Evolutionary conservation across 2,113 vertebrate species (phyloP), one percentile per base, ranked within the genome.

Genomic region (Oncorhynchus nerka): DNA sequence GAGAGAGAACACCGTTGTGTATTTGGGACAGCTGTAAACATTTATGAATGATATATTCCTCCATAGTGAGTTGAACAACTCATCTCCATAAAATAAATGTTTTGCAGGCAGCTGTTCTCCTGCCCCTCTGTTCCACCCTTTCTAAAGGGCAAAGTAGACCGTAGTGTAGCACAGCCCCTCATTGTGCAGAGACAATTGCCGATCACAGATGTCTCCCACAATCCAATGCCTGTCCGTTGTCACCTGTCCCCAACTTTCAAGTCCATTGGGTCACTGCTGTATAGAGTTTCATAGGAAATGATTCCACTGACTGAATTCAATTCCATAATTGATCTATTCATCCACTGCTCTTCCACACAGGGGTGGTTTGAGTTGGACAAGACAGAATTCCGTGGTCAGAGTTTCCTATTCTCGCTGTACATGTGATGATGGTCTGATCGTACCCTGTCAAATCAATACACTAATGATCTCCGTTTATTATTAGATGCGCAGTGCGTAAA

Each of bases 181-280:
- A 59, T 15, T 79, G 72, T 70, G 8, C 70, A 51, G 24, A 55
- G 12, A 32, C 45, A 69, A 51, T 39, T 69, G 55, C 16, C 48
- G 19, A 77, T 26, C 49, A 70, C 3, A 49, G 32, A 30, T 57
- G 59, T 76, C n/a, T n/a, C 73, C 28, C 30, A 66, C 11, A 15
- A 22, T n/a, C 34, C 68, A 51, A n/a, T 51, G 22, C 24, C 39
- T 65, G 45, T 30, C 22, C 11, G 12, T 51, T 70, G 77, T 76
- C 68, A 75, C n/a, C 49, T 12, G 72, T n/a, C 57, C 3, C 32
- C 16, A 7, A 30, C 30, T 30, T 39, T 30, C 30, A 30, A 68
- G 16, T 20, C 16, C 55, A 57, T 57, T 57, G n/a, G n/a, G 59
- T 62, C 59, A 62, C 7, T n/a, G 39, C 20, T 32, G 16, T 68